A percentile compares a stretch with the other conserved stretches of the same genome.
phyloP scores from a whole-genome alignment of 2,797 vertebrate species.

The Smutsia temminckii region DNA sequence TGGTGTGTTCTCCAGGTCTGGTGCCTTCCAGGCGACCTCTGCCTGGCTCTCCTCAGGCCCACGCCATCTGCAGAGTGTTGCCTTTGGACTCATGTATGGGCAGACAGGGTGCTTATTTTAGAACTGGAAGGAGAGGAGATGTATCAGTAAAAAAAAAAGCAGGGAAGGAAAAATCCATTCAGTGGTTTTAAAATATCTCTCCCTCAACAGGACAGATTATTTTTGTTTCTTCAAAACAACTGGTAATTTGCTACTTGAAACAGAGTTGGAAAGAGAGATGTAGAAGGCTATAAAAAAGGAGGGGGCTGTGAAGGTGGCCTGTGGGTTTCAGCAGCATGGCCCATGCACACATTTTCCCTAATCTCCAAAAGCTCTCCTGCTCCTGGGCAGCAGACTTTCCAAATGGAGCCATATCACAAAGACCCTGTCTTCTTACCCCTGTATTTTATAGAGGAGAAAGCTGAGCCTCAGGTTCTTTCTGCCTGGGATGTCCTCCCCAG shows the following conservation, averaged over 20 bases:
- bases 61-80: constrained; percentile 79
- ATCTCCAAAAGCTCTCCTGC: neutral
- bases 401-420: neutral
- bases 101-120: constrained; percentile 81
- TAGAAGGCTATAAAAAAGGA: neutral
- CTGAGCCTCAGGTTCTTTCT: neutral
- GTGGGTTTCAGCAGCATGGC: neutral
- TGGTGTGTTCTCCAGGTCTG: constrained; percentile 14
- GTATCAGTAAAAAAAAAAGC: constrained; percentile 81
- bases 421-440: neutral
- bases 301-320: neutral
- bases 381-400: neutral
- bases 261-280: constrained; percentile 37
- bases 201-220: constrained; percentile 72
- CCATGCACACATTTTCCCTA: neutral
- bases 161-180: constrained; percentile 75
- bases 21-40: constrained; percentile 70
- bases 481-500: neutral
- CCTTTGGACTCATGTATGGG: constrained; percentile 82
- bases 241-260: constrained; percentile 65
- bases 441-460: neutral
- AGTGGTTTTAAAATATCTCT: constrained; percentile 77
- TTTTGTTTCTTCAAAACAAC: constrained; percentile 79
- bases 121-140: constrained; percentile 81
- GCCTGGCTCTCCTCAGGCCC: constrained; percentile 51